These are phyloP conservation scores for Microcebus ravelobensis DNA, from an alignment of 2,113 vertebrate species.

Conservation along the genomic window DNA sequence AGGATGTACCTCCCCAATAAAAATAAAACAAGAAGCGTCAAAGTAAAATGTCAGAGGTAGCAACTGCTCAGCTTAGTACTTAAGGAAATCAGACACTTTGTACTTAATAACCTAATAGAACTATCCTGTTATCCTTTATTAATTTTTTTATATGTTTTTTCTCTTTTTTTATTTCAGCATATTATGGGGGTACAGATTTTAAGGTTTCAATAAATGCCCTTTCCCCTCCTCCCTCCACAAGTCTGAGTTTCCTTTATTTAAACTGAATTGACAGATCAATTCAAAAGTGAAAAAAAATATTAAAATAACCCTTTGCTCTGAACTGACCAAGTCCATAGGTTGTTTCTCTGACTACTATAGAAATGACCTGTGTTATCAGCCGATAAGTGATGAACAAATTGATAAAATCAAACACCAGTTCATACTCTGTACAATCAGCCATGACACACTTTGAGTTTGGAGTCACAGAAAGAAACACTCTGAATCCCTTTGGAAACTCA, in stretches of 20 bases:
- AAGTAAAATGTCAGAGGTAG: too few species aligned
- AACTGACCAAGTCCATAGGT: background rate
- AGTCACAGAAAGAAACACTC: background rate
- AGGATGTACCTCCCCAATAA: too few species aligned
- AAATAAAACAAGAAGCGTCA: too few species aligned
- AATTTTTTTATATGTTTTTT: too few species aligned
- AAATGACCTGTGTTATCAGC: background rate
- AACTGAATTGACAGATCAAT: background rate
- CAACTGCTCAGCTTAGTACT: too few species aligned
- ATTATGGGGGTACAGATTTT: too few species aligned
- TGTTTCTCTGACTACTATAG: background rate
- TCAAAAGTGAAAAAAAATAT: background rate
- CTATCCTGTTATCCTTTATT: background rate
- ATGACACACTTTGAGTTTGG: background rate
- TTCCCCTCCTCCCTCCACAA: too few species aligned
- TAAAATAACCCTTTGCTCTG: background rate
- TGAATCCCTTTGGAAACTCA: background rate
- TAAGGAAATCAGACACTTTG: too few species aligned
- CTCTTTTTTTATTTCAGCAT: too few species aligned
- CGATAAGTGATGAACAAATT: background rate
- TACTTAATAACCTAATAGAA: background rate
- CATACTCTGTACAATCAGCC: background rate
- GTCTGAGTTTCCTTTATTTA: background rate
- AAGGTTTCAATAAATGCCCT: too few species aligned
- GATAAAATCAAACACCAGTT: background rate